These are phyloP conservation scores for Pseudomugil tenellus DNA, from an alignment of 2,797 vertebrate species.

Conservation along the genomic window DNA sequence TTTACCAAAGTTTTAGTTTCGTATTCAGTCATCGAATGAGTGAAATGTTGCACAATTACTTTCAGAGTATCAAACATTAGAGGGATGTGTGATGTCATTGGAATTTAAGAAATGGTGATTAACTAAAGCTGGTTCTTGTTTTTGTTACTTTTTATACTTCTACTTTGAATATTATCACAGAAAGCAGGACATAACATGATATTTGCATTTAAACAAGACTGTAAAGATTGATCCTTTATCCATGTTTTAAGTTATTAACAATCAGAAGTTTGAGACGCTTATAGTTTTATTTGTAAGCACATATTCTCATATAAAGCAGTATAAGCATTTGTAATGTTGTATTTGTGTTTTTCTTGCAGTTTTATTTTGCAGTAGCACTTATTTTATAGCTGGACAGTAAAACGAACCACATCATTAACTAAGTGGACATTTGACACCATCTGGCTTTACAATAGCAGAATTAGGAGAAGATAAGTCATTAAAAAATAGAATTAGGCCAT, in stretches of 20 bases:
- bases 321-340: neutral
- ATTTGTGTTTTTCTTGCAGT: neutral
- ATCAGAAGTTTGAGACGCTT: neutral
- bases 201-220: neutral
- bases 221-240: neutral
- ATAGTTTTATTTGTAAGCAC: neutral
- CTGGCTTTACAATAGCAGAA: neutral
- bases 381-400: conserved; percentile 2
- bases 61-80: neutral
- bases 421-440: conserved; percentile 5
- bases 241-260: too few relatives aligned
- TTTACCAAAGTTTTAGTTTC: neutral
- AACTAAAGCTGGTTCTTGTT: too few relatives aligned
- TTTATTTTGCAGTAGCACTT: neutral
- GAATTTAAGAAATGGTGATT: neutral
- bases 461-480: neutral
- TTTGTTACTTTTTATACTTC: too few relatives aligned
- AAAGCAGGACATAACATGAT: neutral
- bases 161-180: too few relatives aligned
- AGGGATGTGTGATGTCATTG: too few relatives aligned
- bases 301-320: neutral
- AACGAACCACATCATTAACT: conserved; percentile 6
- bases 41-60: neutral
- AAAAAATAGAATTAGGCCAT: neutral
- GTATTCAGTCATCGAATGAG: neutral